Evolutionary conservation across 2,113 vertebrate species (phyloP).

Genomic region (Electrona antarctica): DNA sequence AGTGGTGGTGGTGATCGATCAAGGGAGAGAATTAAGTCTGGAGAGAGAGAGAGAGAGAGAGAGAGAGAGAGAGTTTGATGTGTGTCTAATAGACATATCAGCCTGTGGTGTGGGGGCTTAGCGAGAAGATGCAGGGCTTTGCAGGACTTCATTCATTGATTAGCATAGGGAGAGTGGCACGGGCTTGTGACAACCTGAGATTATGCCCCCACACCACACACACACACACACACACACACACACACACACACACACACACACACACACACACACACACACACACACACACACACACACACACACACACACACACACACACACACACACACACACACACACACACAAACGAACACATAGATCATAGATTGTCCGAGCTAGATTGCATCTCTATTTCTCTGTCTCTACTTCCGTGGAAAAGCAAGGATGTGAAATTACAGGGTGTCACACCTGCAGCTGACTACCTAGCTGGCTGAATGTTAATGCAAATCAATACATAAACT

Average conservation of each 20-base stretch:
- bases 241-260: slow-evolving; percentile 24
- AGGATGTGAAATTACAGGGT: slow-evolving; percentile 96
- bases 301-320: slow-evolving; percentile 61
- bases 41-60: slow-evolving; percentile 58
- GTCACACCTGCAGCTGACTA: slow-evolving; percentile 94
- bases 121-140: slow-evolving; percentile 91
- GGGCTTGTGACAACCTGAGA: slow-evolving; percentile 95
- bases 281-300: slow-evolving; percentile 25
- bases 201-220: slow-evolving; percentile 79
- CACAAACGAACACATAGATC: slow-evolving; percentile 11
- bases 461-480: slow-evolving; percentile 95
- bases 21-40: slow-evolving; percentile 17
- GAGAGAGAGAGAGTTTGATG: slow-evolving; percentile 84
- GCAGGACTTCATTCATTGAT: slow-evolving; percentile 93
- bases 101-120: slow-evolving; percentile 93
- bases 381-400: slow-evolving; percentile 85
- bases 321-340: slow-evolving; percentile 17
- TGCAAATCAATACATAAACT: slow-evolving; percentile 99
- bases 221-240: slow-evolving; percentile 61
- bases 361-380: slow-evolving; percentile 85
- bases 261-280: slow-evolving; percentile 61
- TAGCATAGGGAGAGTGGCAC: slow-evolving; percentile 96
- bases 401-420: slow-evolving; percentile 78
- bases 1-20: slow-evolving; percentile 6
- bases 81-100: slow-evolving; percentile 99